These are phyloP conservation scores for Planococcus citri DNA, from an alignment of 1,140 invertebrate genomes.

Conservation along the genomic window DNA sequence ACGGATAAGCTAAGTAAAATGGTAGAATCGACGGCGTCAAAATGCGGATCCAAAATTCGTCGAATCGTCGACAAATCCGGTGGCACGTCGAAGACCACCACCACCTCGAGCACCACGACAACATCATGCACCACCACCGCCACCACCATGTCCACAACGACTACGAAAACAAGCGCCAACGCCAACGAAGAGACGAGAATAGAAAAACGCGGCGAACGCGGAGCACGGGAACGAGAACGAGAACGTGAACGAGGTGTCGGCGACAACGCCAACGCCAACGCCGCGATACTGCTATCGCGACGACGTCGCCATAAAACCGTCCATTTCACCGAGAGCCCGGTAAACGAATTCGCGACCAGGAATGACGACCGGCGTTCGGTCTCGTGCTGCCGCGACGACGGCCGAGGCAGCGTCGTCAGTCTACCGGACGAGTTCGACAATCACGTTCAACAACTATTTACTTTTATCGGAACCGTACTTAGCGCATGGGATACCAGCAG, in stretches of 20 bases:
- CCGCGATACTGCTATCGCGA: constrained; percentile 24
- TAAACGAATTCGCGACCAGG: constrained; percentile 31
- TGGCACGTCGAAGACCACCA: neutral
- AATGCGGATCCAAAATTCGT: constrained; percentile 8
- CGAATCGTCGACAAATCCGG: constrained; percentile 3
- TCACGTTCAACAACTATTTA: constrained; percentile 62
- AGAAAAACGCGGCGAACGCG: neutral
- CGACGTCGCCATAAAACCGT: constrained; percentile 46
- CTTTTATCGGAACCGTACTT: constrained; percentile 48
- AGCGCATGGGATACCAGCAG: constrained; percentile 29
- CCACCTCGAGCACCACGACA: too few relatives aligned
- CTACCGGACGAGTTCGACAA: constrained; percentile 34
- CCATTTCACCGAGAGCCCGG: constrained; percentile 52
- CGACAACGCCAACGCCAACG: neutral
- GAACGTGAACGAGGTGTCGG: neutral
- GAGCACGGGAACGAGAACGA: neutral
- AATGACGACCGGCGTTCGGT: constrained; percentile 32
- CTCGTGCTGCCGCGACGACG: constrained; percentile 37
- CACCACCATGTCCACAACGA: neutral
- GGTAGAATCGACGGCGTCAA: constrained; percentile 3
- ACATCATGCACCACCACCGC: neutral
- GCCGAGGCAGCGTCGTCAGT: constrained; percentile 38
- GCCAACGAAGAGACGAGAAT: too few relatives aligned
- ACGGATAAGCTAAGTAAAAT: constrained; percentile 9
- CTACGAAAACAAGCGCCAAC: neutral